Evolutionary conservation across 1,140 invertebrate species (phyloP).

Genomic region (Cotesia chilonis): DNA sequence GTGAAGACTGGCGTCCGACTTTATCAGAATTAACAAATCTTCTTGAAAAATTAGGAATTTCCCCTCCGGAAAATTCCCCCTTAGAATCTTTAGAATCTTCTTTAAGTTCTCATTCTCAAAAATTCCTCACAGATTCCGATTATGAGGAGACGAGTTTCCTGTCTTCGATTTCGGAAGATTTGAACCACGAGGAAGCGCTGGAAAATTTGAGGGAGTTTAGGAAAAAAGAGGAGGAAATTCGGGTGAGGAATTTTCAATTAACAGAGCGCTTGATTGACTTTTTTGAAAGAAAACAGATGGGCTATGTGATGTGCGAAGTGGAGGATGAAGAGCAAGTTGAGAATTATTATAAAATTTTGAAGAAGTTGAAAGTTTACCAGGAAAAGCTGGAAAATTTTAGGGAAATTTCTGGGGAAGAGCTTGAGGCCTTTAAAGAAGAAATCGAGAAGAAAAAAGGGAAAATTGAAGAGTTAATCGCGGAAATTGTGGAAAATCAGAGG

Average conservation of each 20-base stretch:
- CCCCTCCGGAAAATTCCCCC: too few relatives aligned
- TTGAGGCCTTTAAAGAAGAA: slow-evolving; percentile 23
- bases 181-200: slow-evolving; percentile 19
- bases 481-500: slow-evolving; percentile 16
- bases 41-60: too few relatives aligned
- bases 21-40: too few relatives aligned
- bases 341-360: slow-evolving; percentile 13
- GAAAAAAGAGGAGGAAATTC: slow-evolving; percentile 20
- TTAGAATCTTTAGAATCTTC: too few relatives aligned
- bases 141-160: too few relatives aligned
- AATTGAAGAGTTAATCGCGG: slow-evolving; percentile 13
- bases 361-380: slow-evolving; percentile 25
- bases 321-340: background rate
- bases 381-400: slow-evolving; percentile 14
- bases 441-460: slow-evolving; percentile 20
- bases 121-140: too few relatives aligned
- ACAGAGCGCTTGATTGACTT: slow-evolving; percentile 38
- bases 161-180: too few relatives aligned
- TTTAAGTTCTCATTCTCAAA: too few relatives aligned
- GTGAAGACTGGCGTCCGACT: too few relatives aligned
- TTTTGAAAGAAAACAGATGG: slow-evolving; percentile 42
- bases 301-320: background rate
- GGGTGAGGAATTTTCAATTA: slow-evolving; percentile 36
- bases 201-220: slow-evolving; percentile 24
- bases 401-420: slow-evolving; percentile 28